phyloP scores from a whole-genome alignment of 2,797 vertebrate genomes.

The Heteromormyrus szaboi region DNA sequence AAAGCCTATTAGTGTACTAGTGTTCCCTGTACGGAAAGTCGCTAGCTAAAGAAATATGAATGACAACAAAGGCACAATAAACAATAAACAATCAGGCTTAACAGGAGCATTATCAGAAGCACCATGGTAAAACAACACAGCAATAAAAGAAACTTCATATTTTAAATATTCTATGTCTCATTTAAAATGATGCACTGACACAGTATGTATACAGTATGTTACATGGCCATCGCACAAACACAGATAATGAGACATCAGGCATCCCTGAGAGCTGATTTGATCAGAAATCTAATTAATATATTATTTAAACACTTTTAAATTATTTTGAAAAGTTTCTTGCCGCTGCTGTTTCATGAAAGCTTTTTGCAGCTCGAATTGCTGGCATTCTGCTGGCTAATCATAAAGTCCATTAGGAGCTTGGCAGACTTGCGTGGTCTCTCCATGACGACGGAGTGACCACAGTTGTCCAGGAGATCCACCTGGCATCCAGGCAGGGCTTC shows the following conservation, averaged over 20 bases:
- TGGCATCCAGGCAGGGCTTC: conserved; percentile 63
- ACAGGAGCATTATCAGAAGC: neutral
- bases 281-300: conserved; percentile 21
- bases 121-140: neutral
- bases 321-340: neutral
- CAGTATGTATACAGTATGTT: neutral
- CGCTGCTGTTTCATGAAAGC: conserved; percentile 48
- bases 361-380: conserved; percentile 68
- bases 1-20: neutral
- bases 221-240: neutral
- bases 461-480: conserved; percentile 79
- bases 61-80: neutral
- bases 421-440: conserved; percentile 83
- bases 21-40: neutral
- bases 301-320: conserved; percentile 13
- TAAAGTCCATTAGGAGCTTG: conserved; percentile 75
- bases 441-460: conserved; percentile 81
- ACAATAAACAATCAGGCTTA: neutral
- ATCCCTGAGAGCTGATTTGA: conserved; percentile 29
- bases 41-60: neutral
- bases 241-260: neutral
- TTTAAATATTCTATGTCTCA: neutral
- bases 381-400: conserved; percentile 57
- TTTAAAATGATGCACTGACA: neutral
- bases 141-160: neutral